Conservation (phyloP, 2,888 invertebrate genomes). For the Allophyes oxyacanthae region DNA sequence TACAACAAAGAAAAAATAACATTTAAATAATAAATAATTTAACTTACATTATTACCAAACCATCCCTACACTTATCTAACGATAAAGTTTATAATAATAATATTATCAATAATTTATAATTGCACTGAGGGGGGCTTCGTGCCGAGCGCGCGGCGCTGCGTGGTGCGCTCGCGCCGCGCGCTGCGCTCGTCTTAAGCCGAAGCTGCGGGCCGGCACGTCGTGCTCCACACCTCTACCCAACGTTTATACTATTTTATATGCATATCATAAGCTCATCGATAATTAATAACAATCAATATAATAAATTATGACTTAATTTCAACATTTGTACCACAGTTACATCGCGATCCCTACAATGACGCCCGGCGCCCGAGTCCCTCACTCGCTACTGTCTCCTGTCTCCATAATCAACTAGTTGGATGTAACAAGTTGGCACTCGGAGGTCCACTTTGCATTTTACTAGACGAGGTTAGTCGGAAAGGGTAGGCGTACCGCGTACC, state of each 20-base stretch:
- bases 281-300: constrained; percentile 18
- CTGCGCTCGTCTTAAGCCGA: too few species aligned
- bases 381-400: too few species aligned
- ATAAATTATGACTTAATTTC: constrained; percentile 15
- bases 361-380: neutral
- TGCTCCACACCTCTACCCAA: neutral
- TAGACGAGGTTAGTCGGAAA: too few species aligned
- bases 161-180: too few species aligned
- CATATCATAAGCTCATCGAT: neutral
- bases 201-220: neutral
- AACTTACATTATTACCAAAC: constrained; percentile 38
- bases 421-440: too few species aligned
- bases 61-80: constrained; percentile 22
- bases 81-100: neutral
- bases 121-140: neutral
- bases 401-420: too few species aligned
- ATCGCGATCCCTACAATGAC: neutral
- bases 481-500: too few species aligned
- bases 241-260: neutral
- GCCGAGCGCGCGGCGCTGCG: neutral
- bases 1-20: constrained; percentile 49
- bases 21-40: constrained; percentile 42
- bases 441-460: too few species aligned
- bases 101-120: constrained; percentile 1
- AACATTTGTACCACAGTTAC: constrained; percentile 16